Base-by-base conservation (phyloP, 2,113 vertebrate species). In the Cynoglossus semilaevis region DNA sequence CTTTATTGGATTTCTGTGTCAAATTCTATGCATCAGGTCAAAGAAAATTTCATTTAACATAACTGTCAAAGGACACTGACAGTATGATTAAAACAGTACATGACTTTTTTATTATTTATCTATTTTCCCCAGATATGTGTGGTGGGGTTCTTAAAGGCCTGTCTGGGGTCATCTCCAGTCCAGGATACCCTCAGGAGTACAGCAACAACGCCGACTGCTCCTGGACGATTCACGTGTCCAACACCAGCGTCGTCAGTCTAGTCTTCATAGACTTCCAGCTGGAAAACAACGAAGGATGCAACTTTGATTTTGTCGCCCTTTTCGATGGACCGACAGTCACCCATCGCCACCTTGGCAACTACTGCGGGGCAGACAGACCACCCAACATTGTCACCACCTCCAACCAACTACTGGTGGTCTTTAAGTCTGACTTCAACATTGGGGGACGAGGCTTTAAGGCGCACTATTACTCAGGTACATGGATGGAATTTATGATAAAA, bases 381-480 rank as follows among this genome's bases (percentile, higher is more conserved):
- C 91, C 94, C 1, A 88, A 87, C 57, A 87, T 80, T 0, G 7
- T 93, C 70, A 96, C 95, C 9, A 90, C 91, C 5, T 79, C 89
- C 71, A 92, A 82, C 0, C 91, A 95, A 70, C 89, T 98, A 37
- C 90, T 95, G n/a, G 64, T 97, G 15, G 64, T 96, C 66, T 98
- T 99, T 88, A 98, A 94, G 77, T 99, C 96, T 0, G 96, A 99
- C 81, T 98, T 95, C 70, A 99, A 99, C 86, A 99, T 99, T 0
- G 96, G 94, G 8, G 95, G 94, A 68, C 89, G 93, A 41, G 96
- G 97, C 41, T 99, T 99, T 85, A 98, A 95, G 73, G 95, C 95
- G 12, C 89, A 92, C 68, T 99, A 94, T 83, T 98, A 94, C 81
- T 98, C 96, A 17, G 95, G 96, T 98, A 17, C 1, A 6, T 7